A percentile compares a stretch with the other conserved stretches of the same genome.
phyloP scores from a whole-genome alignment of 1,140 invertebrate species.

The Druon quercuslanigerum region DNA sequence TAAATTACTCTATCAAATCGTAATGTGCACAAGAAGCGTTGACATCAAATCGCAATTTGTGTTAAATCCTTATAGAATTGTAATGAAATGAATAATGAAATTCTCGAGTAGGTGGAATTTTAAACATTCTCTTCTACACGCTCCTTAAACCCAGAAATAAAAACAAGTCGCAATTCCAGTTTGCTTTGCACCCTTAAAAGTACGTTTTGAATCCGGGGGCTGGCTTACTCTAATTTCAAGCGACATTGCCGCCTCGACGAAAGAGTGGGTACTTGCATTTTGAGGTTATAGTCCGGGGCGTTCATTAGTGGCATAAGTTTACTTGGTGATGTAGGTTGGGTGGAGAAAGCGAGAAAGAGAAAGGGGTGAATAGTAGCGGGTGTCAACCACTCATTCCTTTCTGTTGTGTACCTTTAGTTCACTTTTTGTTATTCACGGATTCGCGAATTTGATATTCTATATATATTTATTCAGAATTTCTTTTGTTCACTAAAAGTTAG shows the following conservation, averaged over 20 bases:
- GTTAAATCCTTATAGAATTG: too few species aligned
- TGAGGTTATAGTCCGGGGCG: slow-evolving; percentile 62
- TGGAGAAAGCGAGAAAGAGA: slow-evolving; percentile 33
- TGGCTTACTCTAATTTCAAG: slow-evolving; percentile 36
- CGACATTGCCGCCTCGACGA: slow-evolving; percentile 50
- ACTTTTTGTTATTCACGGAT: neutral
- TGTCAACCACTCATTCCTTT: slow-evolving; percentile 8
- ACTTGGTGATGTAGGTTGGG: slow-evolving; percentile 58
- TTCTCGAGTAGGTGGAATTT: too few species aligned
- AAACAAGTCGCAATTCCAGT: slow-evolving; percentile 31
- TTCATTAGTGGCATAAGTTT: slow-evolving; percentile 73
- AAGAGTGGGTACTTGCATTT: slow-evolving; percentile 64
- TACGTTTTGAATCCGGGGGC: slow-evolving; percentile 9
- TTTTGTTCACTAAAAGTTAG: too few species aligned
- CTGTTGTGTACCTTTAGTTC: neutral
- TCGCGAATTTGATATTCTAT: neutral
- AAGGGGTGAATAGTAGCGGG: slow-evolving; percentile 30
- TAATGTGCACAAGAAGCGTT: too few species aligned
- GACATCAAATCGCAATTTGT: too few species aligned
- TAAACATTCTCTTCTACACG: too few species aligned
- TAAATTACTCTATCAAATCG: too few species aligned
- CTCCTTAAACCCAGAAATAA: too few species aligned
- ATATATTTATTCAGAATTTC: too few species aligned
- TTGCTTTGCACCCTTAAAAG: slow-evolving; percentile 37
- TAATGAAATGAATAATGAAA: too few species aligned